Conservation (phyloP, 53 echinoderm and acorn worm genomes). For the Crossaster papposus region DNA sequence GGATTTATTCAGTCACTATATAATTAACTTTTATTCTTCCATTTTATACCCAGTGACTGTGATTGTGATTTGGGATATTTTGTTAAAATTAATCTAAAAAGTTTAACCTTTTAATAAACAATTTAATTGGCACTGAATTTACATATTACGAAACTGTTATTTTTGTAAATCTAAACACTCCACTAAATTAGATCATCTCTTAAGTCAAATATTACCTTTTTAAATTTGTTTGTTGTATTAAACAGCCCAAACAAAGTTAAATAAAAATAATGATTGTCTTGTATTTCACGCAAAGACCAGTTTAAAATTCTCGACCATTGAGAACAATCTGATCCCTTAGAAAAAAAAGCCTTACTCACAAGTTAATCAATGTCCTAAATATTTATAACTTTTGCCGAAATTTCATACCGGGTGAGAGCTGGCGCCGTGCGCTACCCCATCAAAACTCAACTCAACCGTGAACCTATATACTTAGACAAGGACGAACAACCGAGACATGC, state of each 20-base stretch:
- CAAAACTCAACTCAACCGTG: conserved; percentile 39
- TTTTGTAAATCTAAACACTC: no score
- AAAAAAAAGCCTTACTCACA: background rate
- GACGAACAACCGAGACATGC: background rate
- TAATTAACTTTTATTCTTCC: no score
- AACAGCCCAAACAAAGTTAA: background rate
- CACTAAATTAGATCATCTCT: background rate
- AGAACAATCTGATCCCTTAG: background rate
- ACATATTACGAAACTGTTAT: no score
- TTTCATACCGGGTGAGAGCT: background rate
- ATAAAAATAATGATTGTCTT: background rate
- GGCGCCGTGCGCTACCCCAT: conserved; percentile 6
- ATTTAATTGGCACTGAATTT: no score
- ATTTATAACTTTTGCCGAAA: conserved; percentile 20
- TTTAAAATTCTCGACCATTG: background rate
- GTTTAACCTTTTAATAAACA: no score
- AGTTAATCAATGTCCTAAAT: conserved; percentile 29
- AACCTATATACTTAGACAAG: conserved; percentile 6
- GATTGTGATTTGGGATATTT: no score
- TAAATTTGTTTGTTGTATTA: background rate
- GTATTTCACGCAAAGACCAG: background rate
- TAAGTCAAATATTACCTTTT: background rate
- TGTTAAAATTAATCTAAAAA: no score
- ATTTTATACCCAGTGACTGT: no score
- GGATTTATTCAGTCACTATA: no score